Evolutionary conservation across 2,888 invertebrate genomes (phyloP), one percentile per base, ranked within the genome.

Genomic region (Itoplectis maculator): DNA sequence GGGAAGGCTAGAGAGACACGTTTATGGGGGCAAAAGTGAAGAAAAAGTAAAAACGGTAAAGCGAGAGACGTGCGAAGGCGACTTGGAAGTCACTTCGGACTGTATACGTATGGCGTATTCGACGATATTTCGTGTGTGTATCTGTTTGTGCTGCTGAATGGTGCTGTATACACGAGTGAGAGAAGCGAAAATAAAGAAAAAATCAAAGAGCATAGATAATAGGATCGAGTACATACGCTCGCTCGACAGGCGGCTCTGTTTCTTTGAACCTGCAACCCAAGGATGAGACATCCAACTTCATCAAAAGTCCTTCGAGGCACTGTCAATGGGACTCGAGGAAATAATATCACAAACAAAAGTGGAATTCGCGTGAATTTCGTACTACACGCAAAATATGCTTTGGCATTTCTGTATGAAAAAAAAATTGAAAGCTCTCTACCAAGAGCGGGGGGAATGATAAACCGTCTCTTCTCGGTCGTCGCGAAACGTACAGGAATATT

Each of bases 201-300:
- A 49, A 80, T 76, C 77, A 87, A 81, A 86, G 83, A 81, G 86
- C 85, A 87, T 88, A 89, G 89, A 93, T 91, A 92, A 91, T 91
- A 92, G 92, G 93, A 93, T 93, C 92, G 93, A 93, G 94, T 96
- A 96, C 96, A 95, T 96, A 96, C 96, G 96, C 95, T 96, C 96
- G 95, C 94, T 96, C 96, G 95, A 96, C 95, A 92, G 96, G 95
- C 93, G 95, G 95, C 95, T 96, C 96, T 93, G 95, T 94, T 95
- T 96, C 96, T 96, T 96, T 96, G 96, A 96, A 96, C 96, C 96
- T 96, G 96, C 91, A 96, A 96, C 90, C 92, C 90, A 92, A 92
- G 91, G 90, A 93, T 90, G 88, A 93, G 85, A 91, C 87, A 90
- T 86, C 76, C 73, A 73, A 79, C 72, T 82, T 72, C 69, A 76